These are phyloP conservation scores for Tetrao urogallus DNA, from an alignment of 2,113 vertebrate genomes.

Conservation along the genomic window DNA sequence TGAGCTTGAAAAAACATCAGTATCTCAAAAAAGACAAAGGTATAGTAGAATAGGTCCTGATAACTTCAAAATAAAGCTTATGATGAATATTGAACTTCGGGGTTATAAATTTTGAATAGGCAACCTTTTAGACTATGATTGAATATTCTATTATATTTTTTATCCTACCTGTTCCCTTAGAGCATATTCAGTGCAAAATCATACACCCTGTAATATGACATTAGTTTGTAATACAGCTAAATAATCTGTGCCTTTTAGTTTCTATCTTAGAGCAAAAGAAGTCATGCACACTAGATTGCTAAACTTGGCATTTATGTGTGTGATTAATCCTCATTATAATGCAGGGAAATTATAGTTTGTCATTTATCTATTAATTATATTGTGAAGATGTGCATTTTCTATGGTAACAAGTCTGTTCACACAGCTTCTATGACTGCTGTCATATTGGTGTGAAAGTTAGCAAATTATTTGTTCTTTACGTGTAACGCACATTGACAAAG, in stretches of 20 bases:
- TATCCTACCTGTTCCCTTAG: not conserved
- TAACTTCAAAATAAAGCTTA: not conserved
- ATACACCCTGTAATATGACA: rapidly evolving
- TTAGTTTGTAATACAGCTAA: not conserved
- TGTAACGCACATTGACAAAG: not conserved
- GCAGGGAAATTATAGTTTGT: not conserved
- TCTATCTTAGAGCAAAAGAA: not conserved
- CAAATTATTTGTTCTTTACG: not conserved
- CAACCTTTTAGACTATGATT: not conserved
- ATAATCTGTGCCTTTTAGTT: not conserved
- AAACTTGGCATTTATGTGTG: not conserved
- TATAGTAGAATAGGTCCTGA: not conserved
- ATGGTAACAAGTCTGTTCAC: not conserved
- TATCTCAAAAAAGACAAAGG: not conserved
- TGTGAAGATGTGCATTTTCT: not conserved
- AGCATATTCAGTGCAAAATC: not conserved
- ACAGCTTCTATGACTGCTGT: not conserved
- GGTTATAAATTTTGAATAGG: not conserved
- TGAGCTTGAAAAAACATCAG: not conserved
- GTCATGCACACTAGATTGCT: not conserved
- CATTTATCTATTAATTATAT: not conserved
- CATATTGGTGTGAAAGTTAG: not conserved
- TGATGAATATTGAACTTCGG: not conserved
- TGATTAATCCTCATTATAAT: not conserved
- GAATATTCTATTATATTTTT: not conserved